phyloP scores from a whole-genome alignment of 2,888 invertebrate species.

The Diadegma fenestrale region DNA sequence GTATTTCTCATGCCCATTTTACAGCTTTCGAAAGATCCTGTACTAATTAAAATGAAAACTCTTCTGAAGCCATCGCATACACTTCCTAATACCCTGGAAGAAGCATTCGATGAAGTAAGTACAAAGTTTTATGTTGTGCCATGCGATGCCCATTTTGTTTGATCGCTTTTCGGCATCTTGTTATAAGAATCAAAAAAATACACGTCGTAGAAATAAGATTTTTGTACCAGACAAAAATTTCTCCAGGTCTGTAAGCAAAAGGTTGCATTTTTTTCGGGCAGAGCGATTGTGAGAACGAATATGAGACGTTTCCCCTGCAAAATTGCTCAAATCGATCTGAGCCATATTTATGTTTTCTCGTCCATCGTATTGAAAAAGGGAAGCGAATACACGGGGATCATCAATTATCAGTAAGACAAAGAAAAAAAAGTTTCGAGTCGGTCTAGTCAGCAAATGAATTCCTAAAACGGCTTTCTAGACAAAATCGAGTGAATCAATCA shows the following conservation, averaged over 20 bases:
- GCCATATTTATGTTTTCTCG: constrained; percentile 75
- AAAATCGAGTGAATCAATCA: no score
- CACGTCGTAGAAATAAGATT: background rate
- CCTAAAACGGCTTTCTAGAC: no score
- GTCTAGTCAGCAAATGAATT: no score
- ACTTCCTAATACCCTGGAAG: constrained; percentile 70
- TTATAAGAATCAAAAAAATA: background rate
- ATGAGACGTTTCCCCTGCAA: constrained; percentile 71
- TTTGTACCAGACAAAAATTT: background rate
- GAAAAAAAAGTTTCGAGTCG: no score
- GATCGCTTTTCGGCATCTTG: background rate
- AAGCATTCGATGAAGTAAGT: constrained; percentile 74
- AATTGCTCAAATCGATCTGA: constrained; percentile 72
- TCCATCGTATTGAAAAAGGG: constrained; percentile 71
- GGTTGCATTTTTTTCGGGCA: constrained; percentile 76
- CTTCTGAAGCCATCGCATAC: constrained; percentile 68
- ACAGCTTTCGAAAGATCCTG: constrained; percentile 67
- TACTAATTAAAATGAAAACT: constrained; percentile 66
- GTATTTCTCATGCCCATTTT: constrained; percentile 28
- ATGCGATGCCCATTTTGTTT: no score
- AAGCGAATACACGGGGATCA: constrained; percentile 75
- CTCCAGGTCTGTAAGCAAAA: constrained; percentile 75
- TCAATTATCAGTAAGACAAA: constrained; percentile 76
- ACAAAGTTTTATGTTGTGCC: background rate
- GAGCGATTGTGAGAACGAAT: constrained; percentile 67